Conservation (phyloP, 2,888 invertebrate genomes). For the Conistra vaccinii region DNA sequence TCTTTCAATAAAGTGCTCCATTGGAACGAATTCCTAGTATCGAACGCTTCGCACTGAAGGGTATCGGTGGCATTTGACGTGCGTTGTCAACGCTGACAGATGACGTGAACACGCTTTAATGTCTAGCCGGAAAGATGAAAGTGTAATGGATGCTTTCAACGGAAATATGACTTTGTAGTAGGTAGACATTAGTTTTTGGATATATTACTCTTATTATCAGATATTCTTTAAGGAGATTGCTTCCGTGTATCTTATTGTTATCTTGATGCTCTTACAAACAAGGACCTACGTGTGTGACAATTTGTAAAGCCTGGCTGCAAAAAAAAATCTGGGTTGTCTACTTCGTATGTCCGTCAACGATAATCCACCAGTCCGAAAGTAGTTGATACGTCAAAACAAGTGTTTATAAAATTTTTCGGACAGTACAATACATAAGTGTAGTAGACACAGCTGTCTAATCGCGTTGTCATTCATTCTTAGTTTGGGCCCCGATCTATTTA, state of each 20-base stretch:
- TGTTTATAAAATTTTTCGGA: too few relatives aligned
- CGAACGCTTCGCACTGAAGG: not conserved
- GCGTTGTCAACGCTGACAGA: slow-evolving; percentile 28
- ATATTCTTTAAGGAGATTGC: not conserved
- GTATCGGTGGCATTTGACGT: slow-evolving; percentile 31
- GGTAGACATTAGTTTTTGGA: not conserved
- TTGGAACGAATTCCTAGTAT: not conserved
- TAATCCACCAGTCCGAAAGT: too few relatives aligned
- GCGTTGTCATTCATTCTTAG: too few relatives aligned
- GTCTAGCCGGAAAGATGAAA: slow-evolving; percentile 9
- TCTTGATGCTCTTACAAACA: not conserved
- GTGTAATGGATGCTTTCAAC: not conserved
- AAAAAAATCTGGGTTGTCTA: not conserved
- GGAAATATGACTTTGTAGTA: not conserved
- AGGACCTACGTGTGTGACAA: too few relatives aligned
- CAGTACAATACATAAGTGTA: too few relatives aligned
- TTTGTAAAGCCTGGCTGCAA: too few relatives aligned
- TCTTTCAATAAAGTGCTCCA: not conserved
- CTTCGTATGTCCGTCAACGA: too few relatives aligned
- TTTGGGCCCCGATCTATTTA: too few relatives aligned
- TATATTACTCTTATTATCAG: not conserved
- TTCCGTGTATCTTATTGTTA: too few relatives aligned
- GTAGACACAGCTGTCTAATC: too few relatives aligned
- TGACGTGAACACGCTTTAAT: slow-evolving; percentile 32
- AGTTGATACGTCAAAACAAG: too few relatives aligned